phyloP scores from a whole-genome alignment of 2,113 vertebrate genomes.

The Pampusana beccarii region DNA sequence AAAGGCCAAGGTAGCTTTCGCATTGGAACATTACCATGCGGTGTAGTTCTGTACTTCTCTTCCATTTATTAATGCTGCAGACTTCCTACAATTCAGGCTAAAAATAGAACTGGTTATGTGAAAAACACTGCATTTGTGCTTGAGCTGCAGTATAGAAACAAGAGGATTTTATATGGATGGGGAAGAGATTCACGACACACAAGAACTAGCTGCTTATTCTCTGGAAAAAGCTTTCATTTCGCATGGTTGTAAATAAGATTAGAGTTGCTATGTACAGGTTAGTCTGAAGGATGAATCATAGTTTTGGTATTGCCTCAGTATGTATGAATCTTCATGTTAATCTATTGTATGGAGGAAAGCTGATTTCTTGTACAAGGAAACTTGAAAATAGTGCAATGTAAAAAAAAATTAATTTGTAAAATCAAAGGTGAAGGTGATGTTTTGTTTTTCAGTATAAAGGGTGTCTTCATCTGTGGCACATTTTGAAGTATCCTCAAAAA shows the following conservation, averaged over 20 bases:
- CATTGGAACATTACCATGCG: conserved; percentile 67
- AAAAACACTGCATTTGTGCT: conserved; percentile 84
- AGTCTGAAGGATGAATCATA: conserved; percentile 6
- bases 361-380: background rate
- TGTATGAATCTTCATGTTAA: background rate
- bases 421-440: background rate
- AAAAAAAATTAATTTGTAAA: background rate
- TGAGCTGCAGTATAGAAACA: conserved; percentile 65
- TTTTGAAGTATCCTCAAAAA: background rate
- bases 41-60: conserved; percentile 72
- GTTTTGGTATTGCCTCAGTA: conserved; percentile 2
- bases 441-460: background rate
- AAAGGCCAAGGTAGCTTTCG: conserved; percentile 77
- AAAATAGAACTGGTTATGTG: conserved; percentile 90
- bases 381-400: background rate
- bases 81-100: conserved; percentile 89
- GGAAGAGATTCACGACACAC: conserved; percentile 29
- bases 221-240: conserved; percentile 58
- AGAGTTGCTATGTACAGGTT: conserved; percentile 4
- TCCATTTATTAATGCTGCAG: conserved; percentile 83
- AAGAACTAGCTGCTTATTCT: conserved; percentile 43
- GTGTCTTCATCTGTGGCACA: background rate
- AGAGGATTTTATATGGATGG: conserved; percentile 18
- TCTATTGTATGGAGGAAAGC: background rate
- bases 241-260: conserved; percentile 61